phyloP scores from a whole-genome alignment of 2,888 invertebrate species.

The Spilarctia lutea region DNA sequence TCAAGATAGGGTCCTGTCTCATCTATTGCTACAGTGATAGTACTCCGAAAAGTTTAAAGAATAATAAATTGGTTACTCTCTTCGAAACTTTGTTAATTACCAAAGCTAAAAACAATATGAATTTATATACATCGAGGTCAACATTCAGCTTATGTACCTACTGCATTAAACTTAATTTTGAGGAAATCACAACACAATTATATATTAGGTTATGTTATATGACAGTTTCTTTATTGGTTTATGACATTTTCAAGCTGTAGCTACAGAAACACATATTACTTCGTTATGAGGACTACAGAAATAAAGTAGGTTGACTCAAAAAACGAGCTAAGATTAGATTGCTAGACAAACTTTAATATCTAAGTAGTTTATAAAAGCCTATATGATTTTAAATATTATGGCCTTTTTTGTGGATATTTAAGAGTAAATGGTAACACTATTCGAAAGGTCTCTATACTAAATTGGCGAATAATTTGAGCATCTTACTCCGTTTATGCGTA shows the following conservation, averaged over 20 bases:
- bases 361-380: neutral
- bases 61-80: neutral
- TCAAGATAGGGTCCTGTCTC: neutral
- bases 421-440: neutral
- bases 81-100: neutral
- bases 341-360: neutral
- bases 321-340: too few relatives aligned
- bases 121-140: neutral
- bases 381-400: neutral
- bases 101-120: neutral
- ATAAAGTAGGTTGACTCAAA: too few relatives aligned
- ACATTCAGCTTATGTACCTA: neutral
- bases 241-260: too few relatives aligned
- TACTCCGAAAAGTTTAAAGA: neutral
- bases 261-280: too few relatives aligned
- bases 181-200: too few relatives aligned
- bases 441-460: neutral
- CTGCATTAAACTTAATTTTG: too few relatives aligned
- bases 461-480: constrained; percentile 1
- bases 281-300: too few relatives aligned
- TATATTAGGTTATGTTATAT: too few relatives aligned
- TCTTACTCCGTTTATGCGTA: neutral
- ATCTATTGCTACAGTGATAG: neutral
- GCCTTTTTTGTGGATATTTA: neutral
- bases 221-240: too few relatives aligned